Evolutionary conservation across 2,113 vertebrate genomes (phyloP).

Genomic region (Echinops telfairi): DNA sequence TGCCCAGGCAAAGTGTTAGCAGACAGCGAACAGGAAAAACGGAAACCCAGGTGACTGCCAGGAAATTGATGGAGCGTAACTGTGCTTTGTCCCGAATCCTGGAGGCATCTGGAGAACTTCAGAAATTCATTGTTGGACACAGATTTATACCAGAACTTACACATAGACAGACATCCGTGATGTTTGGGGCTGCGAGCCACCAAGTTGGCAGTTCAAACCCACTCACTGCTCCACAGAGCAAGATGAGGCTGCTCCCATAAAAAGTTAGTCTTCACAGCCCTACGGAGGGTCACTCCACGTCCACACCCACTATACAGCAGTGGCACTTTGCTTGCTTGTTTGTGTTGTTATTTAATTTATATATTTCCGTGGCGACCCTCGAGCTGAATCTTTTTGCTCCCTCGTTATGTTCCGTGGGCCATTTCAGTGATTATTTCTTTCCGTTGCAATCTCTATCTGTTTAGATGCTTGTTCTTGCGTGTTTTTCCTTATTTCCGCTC

Average conservation of each 20-base stretch:
- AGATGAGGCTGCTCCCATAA: too few species aligned
- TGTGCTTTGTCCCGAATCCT: constrained; percentile 53
- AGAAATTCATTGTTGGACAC: constrained; percentile 81
- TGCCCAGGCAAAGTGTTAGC: constrained; percentile 56
- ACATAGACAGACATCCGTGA: too few species aligned
- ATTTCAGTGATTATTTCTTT: neutral
- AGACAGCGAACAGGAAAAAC: constrained; percentile 48
- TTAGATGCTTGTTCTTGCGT: neutral
- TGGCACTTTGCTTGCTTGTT: too few species aligned
- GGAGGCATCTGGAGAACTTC: constrained; percentile 48
- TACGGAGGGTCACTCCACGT: too few species aligned
- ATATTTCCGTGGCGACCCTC: neutral
- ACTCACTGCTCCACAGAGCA: too few species aligned
- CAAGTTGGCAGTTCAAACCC: too few species aligned
- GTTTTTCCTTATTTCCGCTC: neutral
- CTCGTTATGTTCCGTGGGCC: neutral
- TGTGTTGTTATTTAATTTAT: too few species aligned
- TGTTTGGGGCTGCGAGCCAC: too few species aligned
- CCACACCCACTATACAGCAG: too few species aligned
- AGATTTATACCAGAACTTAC: constrained; percentile 73
- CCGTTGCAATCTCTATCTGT: neutral
- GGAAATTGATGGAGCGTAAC: constrained; percentile 73
- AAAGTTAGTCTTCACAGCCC: too few species aligned
- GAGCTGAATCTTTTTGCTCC: neutral
- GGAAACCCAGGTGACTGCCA: constrained; percentile 61